Percentiles rank a stretch among this genome's conserved stretches.
Evolutionary conservation across 2,797 vertebrate genomes (phyloP).

Genomic region (Apodemus agrarius): DNA sequence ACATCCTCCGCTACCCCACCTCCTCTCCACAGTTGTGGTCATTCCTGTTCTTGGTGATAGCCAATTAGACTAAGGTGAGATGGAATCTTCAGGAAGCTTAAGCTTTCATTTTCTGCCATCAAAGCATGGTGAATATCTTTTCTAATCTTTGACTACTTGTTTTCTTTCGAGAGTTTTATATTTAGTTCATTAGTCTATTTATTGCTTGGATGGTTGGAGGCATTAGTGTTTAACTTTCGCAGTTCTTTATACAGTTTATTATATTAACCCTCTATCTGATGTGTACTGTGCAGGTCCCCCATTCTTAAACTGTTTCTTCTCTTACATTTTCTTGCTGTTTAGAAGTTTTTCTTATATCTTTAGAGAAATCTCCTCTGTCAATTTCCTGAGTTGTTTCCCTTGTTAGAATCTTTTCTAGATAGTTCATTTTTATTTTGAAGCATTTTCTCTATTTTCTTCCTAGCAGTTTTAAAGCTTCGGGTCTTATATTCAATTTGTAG

Average conservation of each 20-base stretch:
- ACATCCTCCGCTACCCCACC: no score
- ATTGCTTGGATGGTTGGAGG: background rate
- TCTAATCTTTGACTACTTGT: background rate
- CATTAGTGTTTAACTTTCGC: background rate
- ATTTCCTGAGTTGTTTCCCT: background rate
- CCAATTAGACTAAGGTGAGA: background rate
- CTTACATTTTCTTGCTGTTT: background rate
- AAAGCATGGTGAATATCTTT: background rate
- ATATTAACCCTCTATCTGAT: background rate
- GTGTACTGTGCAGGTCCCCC: background rate
- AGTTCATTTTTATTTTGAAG: background rate
- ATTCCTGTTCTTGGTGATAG: background rate
- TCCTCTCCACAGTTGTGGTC: no score
- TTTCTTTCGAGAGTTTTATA: background rate
- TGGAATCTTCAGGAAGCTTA: background rate
- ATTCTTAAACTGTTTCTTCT: background rate
- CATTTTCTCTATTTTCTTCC: background rate
- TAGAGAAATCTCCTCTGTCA: background rate
- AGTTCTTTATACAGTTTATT: background rate
- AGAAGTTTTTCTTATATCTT: background rate
- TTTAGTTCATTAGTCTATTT: background rate
- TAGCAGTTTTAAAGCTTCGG: background rate
- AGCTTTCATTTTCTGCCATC: background rate
- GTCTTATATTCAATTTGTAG: background rate
- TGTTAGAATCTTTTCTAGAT: background rate